A percentile compares a stretch with the other conserved stretches of the same genome.
phyloP scores from a whole-genome alignment of 1,140 invertebrate genomes.

The Hormaphis cornu region DNA sequence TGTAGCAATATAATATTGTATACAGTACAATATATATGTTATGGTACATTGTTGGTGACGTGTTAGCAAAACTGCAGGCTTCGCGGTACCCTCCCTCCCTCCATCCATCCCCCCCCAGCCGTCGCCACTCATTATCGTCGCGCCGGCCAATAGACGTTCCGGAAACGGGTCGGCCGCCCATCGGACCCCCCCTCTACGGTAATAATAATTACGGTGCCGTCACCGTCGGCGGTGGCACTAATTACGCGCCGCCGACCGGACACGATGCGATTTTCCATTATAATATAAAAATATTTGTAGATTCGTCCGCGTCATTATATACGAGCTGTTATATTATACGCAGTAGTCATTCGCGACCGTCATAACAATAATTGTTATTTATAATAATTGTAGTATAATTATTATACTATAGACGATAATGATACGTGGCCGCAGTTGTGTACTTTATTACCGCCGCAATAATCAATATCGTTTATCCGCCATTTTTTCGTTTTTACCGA shows the following conservation, averaged over 20 bases:
- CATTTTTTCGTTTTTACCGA: constrained; percentile 4
- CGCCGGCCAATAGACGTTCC: constrained; percentile 9
- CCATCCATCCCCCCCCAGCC: neutral
- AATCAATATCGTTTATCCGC: no score
- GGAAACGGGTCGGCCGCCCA: constrained; percentile 7
- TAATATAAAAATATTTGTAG: no score
- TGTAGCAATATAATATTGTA: no score
- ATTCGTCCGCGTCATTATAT: neutral
- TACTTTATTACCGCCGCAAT: neutral
- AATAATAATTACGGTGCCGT: no score
- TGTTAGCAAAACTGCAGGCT: no score
- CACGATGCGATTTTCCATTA: constrained; percentile 17
- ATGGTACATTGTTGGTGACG: no score
- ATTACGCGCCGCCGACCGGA: constrained; percentile 8
- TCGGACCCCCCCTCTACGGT: neutral
- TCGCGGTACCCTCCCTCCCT: no score
- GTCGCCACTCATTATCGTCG: neutral
- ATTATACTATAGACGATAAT: no score
- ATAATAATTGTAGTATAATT: no score
- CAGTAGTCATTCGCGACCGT: neutral
- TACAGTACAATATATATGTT: no score
- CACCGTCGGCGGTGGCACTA: neutral
- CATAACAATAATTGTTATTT: neutral
- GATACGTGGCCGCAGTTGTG: neutral
- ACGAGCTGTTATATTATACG: no score